Evolutionary conservation across 2,888 invertebrate species (phyloP).

Genomic region (Chrysodeixis includens): DNA sequence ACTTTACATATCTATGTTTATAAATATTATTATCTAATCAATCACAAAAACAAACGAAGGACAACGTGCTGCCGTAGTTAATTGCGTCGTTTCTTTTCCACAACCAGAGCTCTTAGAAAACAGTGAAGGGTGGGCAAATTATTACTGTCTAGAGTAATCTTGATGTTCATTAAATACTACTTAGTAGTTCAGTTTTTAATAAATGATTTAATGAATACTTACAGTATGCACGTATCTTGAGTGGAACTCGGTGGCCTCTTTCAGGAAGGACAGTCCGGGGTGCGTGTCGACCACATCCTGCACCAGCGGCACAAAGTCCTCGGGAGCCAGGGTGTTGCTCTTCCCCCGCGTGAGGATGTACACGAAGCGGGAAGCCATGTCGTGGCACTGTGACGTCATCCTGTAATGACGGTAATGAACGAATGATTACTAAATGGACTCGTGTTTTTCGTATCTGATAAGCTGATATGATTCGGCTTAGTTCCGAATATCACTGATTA

Average conservation of each 20-base stretch:
- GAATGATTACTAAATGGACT: not conserved
- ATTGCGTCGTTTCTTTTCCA: too few species aligned
- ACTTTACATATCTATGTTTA: not conserved
- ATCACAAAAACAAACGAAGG: too few species aligned
- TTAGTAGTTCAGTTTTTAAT: too few species aligned
- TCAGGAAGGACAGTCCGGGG: slow-evolving; percentile 98
- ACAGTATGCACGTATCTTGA: slow-evolving; percentile 99
- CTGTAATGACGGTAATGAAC: slow-evolving; percentile 82
- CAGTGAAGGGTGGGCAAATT: too few species aligned
- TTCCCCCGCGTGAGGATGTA: slow-evolving; percentile 94
- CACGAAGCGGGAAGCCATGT: slow-evolving; percentile 96
- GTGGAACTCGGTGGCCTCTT: slow-evolving; percentile 99
- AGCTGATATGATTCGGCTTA: not conserved
- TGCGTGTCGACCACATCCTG: slow-evolving; percentile 99
- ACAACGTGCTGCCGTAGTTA: too few species aligned
- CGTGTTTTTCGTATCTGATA: not conserved
- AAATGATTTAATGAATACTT: slow-evolving; percentile 54
- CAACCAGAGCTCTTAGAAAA: too few species aligned
- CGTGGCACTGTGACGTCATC: slow-evolving; percentile 94
- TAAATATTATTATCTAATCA: not conserved
- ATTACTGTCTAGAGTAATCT: too few species aligned
- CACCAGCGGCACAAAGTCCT: slow-evolving; percentile 97
- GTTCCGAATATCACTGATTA: not conserved
- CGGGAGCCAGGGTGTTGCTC: slow-evolving; percentile 92
- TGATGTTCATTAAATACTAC: too few species aligned